Evolutionary conservation across 1,140 invertebrate species (phyloP), one percentile per base, ranked within the genome.

Genomic region (Drosophila navojoa): DNA sequence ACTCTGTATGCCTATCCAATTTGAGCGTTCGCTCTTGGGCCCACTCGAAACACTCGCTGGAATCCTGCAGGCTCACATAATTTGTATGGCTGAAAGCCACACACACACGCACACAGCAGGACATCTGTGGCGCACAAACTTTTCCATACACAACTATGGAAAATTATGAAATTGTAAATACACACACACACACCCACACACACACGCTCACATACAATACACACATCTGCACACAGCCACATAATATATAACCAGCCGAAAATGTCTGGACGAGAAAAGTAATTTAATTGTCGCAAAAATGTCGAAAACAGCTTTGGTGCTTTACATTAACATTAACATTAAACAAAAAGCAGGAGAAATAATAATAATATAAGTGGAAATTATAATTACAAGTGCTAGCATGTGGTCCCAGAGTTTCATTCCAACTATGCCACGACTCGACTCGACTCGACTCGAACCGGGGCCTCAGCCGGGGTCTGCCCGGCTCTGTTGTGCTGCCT

Each of bases 141-240:
- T 71, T 42, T 9, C 57, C 69, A 61, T 40, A 55, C 57, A 54
- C 67, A 76, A 72, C 84, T 86, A 69, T 81, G 79, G 79, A 79
- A 87, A 86, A 86, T 87, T 86, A 86, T 86, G 82, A 86, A 86
- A 86, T 86, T 86, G 87, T 79, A 89, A 86, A 87, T 71, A 81
- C 73, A 66, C 58, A 76, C 79, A 54, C 40, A 45, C 27, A 60
- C 13, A 52, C 35, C n/a, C n/a, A 40, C 15, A 3, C 40, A 25
- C 29, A 32, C 32, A 10, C 7, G 2, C 2, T 22, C 2, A 22
- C 19, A 22, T 22, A 22, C 19, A 2, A 22, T 22, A 22, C 19
- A 22, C 19, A 22, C 19, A 22, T 22, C 19, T 22, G 19, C 19
- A 22, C 32, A 32, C 32, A 42, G 53, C 27, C 45, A 53, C 54